Conservation (phyloP, 2,888 invertebrate species). For the Drosophila mulleri region DNA sequence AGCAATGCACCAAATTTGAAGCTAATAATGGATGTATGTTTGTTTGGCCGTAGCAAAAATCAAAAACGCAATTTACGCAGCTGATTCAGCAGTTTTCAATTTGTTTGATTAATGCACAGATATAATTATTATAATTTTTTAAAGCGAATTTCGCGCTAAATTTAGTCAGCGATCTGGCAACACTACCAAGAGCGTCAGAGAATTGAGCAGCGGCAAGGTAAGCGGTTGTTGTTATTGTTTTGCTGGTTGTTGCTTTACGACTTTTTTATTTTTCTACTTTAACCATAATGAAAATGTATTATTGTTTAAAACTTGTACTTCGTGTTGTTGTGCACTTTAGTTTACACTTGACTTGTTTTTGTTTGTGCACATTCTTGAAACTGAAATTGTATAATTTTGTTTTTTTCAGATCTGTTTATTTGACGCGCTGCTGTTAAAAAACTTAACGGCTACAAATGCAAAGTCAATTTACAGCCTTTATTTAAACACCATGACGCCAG, state of each 20-base stretch:
- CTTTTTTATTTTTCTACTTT: constrained; percentile 32
- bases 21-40: constrained; percentile 22
- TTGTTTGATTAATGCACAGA: constrained; percentile 27
- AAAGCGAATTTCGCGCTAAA: constrained; percentile 13
- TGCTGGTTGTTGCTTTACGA: not conserved
- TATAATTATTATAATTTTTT: constrained; percentile 20
- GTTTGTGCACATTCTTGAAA: constrained; percentile 52
- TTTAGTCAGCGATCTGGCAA: constrained; percentile 45
- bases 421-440: constrained; percentile 54
- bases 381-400: constrained; percentile 31
- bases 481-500: constrained; percentile 51
- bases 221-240: constrained; percentile 28
- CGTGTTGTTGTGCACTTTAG: constrained; percentile 38
- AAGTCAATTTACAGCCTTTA: constrained; percentile 66
- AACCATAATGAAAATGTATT: constrained; percentile 43
- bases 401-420: constrained; percentile 36
- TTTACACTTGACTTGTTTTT: constrained; percentile 50
- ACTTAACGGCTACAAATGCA: constrained; percentile 43
- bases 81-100: constrained; percentile 41
- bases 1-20: constrained; percentile 48
- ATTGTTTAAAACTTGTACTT: constrained; percentile 38
- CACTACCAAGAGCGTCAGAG: constrained; percentile 32
- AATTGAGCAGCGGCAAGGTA: constrained; percentile 43
- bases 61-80: constrained; percentile 36
- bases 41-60: constrained; percentile 12